These are phyloP conservation scores for Volucella inflata DNA, from an alignment of 2,888 invertebrate species.

Conservation along the genomic window DNA sequence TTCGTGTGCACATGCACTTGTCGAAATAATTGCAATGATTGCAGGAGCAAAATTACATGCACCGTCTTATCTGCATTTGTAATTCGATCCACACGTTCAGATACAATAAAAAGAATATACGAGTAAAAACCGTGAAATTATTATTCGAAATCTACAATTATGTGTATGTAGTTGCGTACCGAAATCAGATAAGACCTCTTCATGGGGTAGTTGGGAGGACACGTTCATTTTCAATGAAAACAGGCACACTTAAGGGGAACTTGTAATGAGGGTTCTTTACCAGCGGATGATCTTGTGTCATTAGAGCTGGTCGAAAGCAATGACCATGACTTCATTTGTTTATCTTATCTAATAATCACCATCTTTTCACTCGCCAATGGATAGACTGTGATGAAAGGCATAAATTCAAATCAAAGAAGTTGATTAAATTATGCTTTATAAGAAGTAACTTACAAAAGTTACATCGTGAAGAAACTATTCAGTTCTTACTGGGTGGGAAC, in stretches of 20 bases:
- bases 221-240: neutral
- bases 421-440: too few relatives aligned
- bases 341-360: conserved; percentile 20
- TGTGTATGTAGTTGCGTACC: conserved; percentile 25
- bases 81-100: conserved; percentile 38
- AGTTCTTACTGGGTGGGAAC: too few relatives aligned
- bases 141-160: conserved; percentile 69
- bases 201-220: conserved; percentile 14
- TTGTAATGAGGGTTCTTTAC: neutral
- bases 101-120: conserved; percentile 24
- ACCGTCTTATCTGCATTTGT: conserved; percentile 68
- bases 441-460: too few relatives aligned
- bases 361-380: neutral
- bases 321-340: conserved; percentile 26
- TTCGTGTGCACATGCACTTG: conserved; percentile 67
- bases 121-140: conserved; percentile 59
- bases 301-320: neutral
- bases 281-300: conserved; percentile 11
- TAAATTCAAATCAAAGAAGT: neutral
- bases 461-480: too few relatives aligned
- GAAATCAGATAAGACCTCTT: conserved; percentile 58
- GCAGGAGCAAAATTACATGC: conserved; percentile 40
- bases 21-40: conserved; percentile 70
- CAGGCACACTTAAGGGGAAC: neutral
- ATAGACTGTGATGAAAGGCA: neutral